phyloP scores from a whole-genome alignment of 2,113 vertebrate species.

The Calcarius ornatus region DNA sequence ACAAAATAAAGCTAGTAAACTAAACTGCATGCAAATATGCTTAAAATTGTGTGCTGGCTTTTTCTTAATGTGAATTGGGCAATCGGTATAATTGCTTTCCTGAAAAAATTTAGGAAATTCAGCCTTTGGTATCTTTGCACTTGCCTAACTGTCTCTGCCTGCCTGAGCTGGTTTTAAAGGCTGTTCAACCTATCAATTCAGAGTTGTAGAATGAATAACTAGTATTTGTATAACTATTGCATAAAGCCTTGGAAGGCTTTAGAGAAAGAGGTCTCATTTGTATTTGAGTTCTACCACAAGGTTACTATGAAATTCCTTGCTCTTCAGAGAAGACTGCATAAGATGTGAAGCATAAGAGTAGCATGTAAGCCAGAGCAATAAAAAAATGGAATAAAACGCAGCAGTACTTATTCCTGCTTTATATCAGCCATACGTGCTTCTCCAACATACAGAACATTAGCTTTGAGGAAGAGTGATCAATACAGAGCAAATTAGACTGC shows the following conservation, averaged over 20 bases:
- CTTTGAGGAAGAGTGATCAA: not conserved
- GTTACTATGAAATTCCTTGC: not conserved
- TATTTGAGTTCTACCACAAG: not conserved
- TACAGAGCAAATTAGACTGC: not conserved
- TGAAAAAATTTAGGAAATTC: not conserved
- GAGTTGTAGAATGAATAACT: not conserved
- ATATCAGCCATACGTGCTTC: not conserved
- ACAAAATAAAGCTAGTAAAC: not conserved
- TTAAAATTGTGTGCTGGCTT: not conserved
- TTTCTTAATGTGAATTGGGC: not conserved
- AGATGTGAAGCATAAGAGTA: not conserved
- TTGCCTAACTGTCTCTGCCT: not conserved
- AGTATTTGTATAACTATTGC: not conserved
- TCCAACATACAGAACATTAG: not conserved
- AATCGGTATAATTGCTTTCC: not conserved
- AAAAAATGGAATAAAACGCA: not conserved
- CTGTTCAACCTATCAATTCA: not conserved
- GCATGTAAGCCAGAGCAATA: not conserved
- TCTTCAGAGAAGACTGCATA: not conserved
- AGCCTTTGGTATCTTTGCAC: not conserved
- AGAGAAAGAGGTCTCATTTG: not conserved
- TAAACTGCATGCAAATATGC: not conserved
- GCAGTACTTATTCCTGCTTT: not conserved
- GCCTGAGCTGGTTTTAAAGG: not conserved
- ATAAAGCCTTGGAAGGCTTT: not conserved